Evolutionary conservation across 2,888 invertebrate species (phyloP).

Genomic region (Steromphala cineraria): DNA sequence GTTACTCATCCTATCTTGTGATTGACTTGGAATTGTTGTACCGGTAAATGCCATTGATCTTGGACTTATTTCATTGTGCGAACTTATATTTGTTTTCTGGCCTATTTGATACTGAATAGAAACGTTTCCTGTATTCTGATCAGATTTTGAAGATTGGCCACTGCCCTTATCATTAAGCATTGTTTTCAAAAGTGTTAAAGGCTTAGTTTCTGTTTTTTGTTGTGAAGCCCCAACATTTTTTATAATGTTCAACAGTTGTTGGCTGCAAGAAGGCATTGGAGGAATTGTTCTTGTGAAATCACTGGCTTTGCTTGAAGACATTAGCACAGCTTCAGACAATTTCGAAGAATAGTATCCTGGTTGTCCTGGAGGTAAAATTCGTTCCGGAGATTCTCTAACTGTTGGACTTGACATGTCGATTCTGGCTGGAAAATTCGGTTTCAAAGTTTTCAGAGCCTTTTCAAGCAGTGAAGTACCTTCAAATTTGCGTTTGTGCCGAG

Average conservation of each 20-base stretch:
- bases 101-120: neutral
- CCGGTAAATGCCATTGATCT: neutral
- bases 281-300: neutral
- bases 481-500: neutral
- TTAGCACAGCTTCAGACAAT: neutral
- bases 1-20: neutral
- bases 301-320: neutral
- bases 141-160: neutral
- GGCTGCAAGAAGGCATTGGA: neutral
- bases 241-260: constrained; percentile 2
- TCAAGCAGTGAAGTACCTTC: neutral
- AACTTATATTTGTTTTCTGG: neutral
- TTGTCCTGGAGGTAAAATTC: no score
- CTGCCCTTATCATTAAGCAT: neutral
- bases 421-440: no score
- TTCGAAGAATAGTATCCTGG: no score
- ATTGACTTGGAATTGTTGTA: neutral
- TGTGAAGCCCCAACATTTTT: constrained; percentile 8
- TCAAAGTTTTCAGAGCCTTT: neutral
- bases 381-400: no score
- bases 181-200: neutral
- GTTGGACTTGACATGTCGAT: no score
- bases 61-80: neutral
- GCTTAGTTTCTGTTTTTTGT: neutral
- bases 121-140: no score